A percentile compares a stretch with the other conserved stretches of the same genome.
Evolutionary conservation across 1,140 invertebrate genomes (phyloP).

Genomic region (Brevipalpus yothersi): DNA sequence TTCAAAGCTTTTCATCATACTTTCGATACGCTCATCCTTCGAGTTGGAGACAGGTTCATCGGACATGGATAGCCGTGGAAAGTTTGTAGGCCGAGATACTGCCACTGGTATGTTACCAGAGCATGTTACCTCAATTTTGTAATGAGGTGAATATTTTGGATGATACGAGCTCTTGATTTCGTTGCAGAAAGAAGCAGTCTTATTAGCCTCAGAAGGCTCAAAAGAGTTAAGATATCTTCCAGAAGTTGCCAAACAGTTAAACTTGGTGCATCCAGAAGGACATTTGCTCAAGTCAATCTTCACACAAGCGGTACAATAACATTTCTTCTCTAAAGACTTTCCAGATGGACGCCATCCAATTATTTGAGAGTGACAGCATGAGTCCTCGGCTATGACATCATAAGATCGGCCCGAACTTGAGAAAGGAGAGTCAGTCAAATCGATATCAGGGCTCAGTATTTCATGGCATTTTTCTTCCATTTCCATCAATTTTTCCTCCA

Average conservation of each 20-base stretch:
- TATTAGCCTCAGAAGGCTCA: slow-evolving; percentile 2
- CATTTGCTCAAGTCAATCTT: slow-evolving; percentile 2
- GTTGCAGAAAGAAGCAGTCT: slow-evolving; percentile 4
- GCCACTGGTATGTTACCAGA: background rate
- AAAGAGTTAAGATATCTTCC: slow-evolving; percentile 4
- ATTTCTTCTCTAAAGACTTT: slow-evolving; percentile 3
- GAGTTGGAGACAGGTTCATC: background rate
- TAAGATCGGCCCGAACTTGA: background rate
- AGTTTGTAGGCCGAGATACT: background rate
- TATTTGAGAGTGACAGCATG: slow-evolving; percentile 7
- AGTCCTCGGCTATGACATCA: background rate
- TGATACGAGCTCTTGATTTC: slow-evolving; percentile 4
- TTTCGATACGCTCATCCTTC: slow-evolving; percentile 10
- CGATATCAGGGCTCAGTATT: background rate
- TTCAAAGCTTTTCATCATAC: slow-evolving; percentile 12
- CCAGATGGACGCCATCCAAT: slow-evolving; percentile 5
- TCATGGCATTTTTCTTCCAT: slow-evolving; percentile 12
- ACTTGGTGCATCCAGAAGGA: slow-evolving; percentile 3
- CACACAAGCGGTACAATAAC: slow-evolving; percentile 6
- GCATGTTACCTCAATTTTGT: slow-evolving; percentile 3
- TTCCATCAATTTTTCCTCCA: slow-evolving; percentile 12
- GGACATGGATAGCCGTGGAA: background rate
- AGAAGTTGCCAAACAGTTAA: slow-evolving; percentile 6
- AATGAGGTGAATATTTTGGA: slow-evolving; percentile 8
- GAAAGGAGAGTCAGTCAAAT: background rate